These are phyloP conservation scores for Oreotragus oreotragus DNA, from an alignment of 2,113 vertebrate species.

Conservation along the genomic window DNA sequence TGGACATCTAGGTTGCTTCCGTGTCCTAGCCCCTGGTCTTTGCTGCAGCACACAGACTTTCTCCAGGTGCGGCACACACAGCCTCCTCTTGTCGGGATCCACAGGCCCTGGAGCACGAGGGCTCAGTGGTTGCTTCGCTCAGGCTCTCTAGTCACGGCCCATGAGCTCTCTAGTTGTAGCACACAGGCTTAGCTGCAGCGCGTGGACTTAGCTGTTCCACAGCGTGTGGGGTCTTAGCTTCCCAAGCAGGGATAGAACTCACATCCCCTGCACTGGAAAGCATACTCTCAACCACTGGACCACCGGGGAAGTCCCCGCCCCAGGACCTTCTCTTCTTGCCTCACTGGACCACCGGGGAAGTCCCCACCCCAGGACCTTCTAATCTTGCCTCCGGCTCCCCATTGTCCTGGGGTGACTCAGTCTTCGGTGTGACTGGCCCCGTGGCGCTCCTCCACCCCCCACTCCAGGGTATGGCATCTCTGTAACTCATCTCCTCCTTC, in stretches of 20 bases:
- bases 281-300: neutral
- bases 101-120: neutral
- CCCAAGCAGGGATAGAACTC: neutral
- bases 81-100: neutral
- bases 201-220: neutral
- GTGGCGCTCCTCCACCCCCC: neutral
- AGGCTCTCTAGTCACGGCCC: neutral
- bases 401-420: neutral
- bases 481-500: neutral
- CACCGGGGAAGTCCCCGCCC: neutral
- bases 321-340: neutral
- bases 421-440: neutral
- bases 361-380: neutral
- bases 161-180: neutral
- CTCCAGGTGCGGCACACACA: fast-evolving
- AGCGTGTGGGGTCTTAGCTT: neutral
- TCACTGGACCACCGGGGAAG: no score
- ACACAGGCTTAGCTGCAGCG: neutral
- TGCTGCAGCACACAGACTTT: neutral
- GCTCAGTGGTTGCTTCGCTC: neutral
- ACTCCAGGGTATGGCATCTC: neutral
- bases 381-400: neutral
- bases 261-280: neutral
- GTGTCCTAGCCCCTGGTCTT: neutral
- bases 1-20: neutral